Evolutionary conservation across 2,888 invertebrate species (phyloP).

Genomic region (Zaprionus bogoriensis): DNA sequence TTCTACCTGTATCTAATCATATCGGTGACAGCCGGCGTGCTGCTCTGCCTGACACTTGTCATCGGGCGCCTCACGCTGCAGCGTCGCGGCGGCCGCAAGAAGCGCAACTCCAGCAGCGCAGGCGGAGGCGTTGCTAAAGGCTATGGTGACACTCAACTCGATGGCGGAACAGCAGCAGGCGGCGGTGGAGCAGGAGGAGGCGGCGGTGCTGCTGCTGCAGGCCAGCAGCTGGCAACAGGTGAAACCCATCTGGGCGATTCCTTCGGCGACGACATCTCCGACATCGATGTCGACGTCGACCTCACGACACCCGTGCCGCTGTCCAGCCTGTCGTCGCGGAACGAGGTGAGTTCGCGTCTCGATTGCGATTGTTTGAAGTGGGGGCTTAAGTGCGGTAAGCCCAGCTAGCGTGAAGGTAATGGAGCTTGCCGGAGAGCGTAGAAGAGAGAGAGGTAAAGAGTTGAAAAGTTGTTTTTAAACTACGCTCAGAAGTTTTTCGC

Average conservation of each 20-base stretch:
- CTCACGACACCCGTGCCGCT: constrained; percentile 86
- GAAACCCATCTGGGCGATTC: constrained; percentile 91
- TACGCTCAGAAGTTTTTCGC: background rate
- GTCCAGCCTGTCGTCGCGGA: constrained; percentile 81
- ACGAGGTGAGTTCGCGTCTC: constrained; percentile 81
- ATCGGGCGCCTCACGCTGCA: constrained; percentile 88
- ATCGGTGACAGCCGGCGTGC: constrained; percentile 88
- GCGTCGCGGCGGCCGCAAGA: constrained; percentile 83
- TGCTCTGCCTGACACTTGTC: constrained; percentile 89
- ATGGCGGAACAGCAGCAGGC: constrained; percentile 15
- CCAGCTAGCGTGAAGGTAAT: background rate
- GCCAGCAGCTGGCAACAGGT: constrained; percentile 87
- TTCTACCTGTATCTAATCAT: constrained; percentile 93
- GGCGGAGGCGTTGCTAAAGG: constrained; percentile 53
- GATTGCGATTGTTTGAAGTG: constrained; percentile 6
- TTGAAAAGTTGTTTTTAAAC: constrained; percentile 1
- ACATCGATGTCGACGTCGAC: constrained; percentile 89
- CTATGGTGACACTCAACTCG: constrained; percentile 51
- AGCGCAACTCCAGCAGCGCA: constrained; percentile 65
- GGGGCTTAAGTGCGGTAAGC: constrained; percentile 1
- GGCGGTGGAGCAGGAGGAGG: constrained; percentile 47
- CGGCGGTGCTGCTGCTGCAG: constrained; percentile 86
- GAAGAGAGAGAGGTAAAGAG: too few species aligned
- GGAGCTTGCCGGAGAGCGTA: background rate
- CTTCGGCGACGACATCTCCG: constrained; percentile 92